Base-by-base conservation (phyloP, 2,888 invertebrate genomes). In the Autographa gamma region DNA sequence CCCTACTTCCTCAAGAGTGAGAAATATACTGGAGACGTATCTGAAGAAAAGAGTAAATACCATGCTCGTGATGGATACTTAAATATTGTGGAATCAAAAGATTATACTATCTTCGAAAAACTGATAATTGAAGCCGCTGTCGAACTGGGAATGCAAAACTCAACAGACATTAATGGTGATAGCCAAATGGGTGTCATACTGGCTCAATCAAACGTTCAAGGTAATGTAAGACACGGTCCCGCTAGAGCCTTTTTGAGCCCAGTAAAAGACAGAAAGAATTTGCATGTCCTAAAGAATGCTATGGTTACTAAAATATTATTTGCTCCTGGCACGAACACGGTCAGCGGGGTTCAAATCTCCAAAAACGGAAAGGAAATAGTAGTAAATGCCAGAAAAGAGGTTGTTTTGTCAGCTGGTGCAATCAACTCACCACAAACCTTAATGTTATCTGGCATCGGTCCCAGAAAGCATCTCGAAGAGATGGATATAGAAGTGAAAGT, bases 241-340 rank as follows among this genome's bases (percentile, higher is more conserved):
- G 95, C 96, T 0, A 93, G 94, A 79, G 96, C 96, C 60, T 97
- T 95, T 82, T 86, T 97, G 9, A 87, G 88, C 9, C 90, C 91
- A 2, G 77, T 89, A 0, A 93, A 90, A 84, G 85, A 91, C 7
- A 89, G 93, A 71, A 81, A 88, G 54, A 96, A 96, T 81, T 84
- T 96, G 13, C 91, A 95, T 64, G 89, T 96, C 0, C 88, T 96
- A 2, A 96, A 96, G 75, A 90, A 96, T 74, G 93, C 96, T 0
- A 87, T 93, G n/a, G 97, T 93, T 0, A 96, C 93, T 1, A 93
- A 95, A 77, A 86, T 97, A 52, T 77, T 96, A 16, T 96, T 97
- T 59, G 94, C 96, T 77, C 88, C 91, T 0, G 79, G 89, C 7
- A 93, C 94, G 0, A 96, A 96, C 25, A 91, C 89, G 4, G 90